These are phyloP conservation scores for Neoaliturus tenellus DNA, from an alignment of 2,888 invertebrate genomes.

Conservation along the genomic window DNA sequence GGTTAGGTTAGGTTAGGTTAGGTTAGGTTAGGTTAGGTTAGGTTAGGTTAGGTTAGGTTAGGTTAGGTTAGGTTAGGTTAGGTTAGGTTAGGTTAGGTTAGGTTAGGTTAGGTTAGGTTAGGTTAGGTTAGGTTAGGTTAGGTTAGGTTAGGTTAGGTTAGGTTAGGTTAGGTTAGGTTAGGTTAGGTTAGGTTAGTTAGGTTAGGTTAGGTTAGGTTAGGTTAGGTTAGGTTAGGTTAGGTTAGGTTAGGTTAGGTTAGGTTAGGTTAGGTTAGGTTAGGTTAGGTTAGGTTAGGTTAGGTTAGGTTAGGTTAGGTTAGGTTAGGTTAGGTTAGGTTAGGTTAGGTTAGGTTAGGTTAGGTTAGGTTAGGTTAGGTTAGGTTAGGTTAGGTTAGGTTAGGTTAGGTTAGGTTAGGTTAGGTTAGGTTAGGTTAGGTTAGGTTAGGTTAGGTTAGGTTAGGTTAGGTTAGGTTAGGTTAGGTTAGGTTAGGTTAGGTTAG, in stretches of 20 bases:
- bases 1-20: no score
- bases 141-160: no score
- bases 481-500: constrained; percentile 61
- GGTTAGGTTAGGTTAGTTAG: no score
- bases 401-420: constrained; percentile 57
- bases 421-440: constrained; percentile 60
- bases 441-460: constrained; percentile 58
- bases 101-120: no score
- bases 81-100: no score
- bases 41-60: no score
- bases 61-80: no score
- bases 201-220: background rate
- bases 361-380: constrained; percentile 59
- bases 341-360: constrained; percentile 60
- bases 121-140: no score
- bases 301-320: constrained; percentile 59
- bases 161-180: no score
- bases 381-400: constrained; percentile 59
- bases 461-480: constrained; percentile 39
- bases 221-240: constrained; percentile 23
- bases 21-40: no score
- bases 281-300: constrained; percentile 58
- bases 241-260: constrained; percentile 60
- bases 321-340: constrained; percentile 59
- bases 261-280: constrained; percentile 60